phyloP scores from a whole-genome alignment of 2,888 invertebrate species.

The Meliscaeva auricollis region DNA sequence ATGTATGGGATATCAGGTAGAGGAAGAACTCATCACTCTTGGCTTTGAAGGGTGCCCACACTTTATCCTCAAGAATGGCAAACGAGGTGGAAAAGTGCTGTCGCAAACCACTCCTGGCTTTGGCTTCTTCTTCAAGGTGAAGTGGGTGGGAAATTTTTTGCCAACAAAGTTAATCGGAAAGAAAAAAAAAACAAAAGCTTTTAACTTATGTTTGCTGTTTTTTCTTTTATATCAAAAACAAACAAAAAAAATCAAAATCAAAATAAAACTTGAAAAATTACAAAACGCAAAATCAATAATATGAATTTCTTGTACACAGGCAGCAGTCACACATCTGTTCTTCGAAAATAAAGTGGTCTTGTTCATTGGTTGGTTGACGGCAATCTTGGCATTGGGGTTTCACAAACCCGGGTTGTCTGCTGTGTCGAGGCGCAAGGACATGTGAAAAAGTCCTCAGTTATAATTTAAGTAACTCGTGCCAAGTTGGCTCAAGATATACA shows the following conservation, averaged over 20 bases:
- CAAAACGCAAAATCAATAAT: slow-evolving; percentile 29
- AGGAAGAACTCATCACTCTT: slow-evolving; percentile 6
- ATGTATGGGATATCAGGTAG: slow-evolving; percentile 11
- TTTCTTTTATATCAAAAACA: background rate
- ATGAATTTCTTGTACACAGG: background rate
- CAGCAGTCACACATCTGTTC: slow-evolving; percentile 24
- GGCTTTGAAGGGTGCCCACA: background rate
- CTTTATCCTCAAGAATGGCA: slow-evolving; percentile 7
- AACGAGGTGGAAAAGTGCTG: slow-evolving; percentile 47
- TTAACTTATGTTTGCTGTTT: slow-evolving; percentile 29
- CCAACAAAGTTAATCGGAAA: slow-evolving; percentile 10
- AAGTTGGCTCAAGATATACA: slow-evolving; percentile 20
- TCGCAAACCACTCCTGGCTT: slow-evolving; percentile 29
- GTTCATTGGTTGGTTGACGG: background rate
- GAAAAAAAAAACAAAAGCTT: slow-evolving; percentile 1
- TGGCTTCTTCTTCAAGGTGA: slow-evolving; percentile 41
- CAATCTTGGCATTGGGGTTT: background rate
- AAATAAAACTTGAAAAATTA: background rate
- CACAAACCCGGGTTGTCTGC: background rate
- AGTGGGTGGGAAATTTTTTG: slow-evolving; percentile 34
- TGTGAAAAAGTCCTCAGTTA: background rate
- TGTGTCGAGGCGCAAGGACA: background rate
- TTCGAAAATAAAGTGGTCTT: slow-evolving; percentile 8
- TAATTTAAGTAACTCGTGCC: slow-evolving; percentile 25
- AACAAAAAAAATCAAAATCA: too few species aligned